Percentiles rank a stretch among this genome's conserved stretches.
Evolutionary conservation across 2,888 invertebrate genomes (phyloP).

Genomic region (Pogonocherus hispidulus): DNA sequence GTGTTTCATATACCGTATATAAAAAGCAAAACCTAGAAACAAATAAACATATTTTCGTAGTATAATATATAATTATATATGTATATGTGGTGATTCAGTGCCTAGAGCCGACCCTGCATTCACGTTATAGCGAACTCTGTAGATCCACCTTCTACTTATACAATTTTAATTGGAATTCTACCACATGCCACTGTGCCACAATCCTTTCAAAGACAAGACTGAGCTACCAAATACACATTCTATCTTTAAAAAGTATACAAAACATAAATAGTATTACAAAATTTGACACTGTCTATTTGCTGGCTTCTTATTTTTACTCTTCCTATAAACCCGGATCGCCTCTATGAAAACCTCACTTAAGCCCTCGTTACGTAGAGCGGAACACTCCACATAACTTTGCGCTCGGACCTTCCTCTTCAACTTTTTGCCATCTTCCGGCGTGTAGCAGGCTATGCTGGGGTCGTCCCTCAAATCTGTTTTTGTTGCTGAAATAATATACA

Average conservation of each 20-base stretch:
- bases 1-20: too few relatives aligned
- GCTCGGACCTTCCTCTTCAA: slow-evolving; percentile 74
- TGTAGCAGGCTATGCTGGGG: slow-evolving; percentile 73
- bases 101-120: too few relatives aligned
- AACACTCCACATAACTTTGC: slow-evolving; percentile 65
- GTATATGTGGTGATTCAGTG: too few relatives aligned
- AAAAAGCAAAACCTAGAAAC: too few relatives aligned
- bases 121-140: too few relatives aligned
- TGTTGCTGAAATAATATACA: slow-evolving; percentile 77
- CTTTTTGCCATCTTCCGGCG: slow-evolving; percentile 82
- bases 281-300: slow-evolving; percentile 46
- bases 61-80: too few relatives aligned
- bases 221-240: neutral
- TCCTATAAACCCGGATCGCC: slow-evolving; percentile 60
- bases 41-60: too few relatives aligned
- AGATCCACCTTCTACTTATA: too few relatives aligned
- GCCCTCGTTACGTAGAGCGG: slow-evolving; percentile 63
- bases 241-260: neutral
- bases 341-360: slow-evolving; percentile 64
- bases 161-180: too few relatives aligned
- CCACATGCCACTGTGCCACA: too few relatives aligned
- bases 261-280: slow-evolving; percentile 31
- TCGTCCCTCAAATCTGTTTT: slow-evolving; percentile 82
- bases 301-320: slow-evolving; percentile 54
- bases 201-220: too few relatives aligned